These are phyloP conservation scores for Sebastes jordani DNA, from an alignment of 2,797 vertebrate genomes.

Conservation along the genomic window DNA sequence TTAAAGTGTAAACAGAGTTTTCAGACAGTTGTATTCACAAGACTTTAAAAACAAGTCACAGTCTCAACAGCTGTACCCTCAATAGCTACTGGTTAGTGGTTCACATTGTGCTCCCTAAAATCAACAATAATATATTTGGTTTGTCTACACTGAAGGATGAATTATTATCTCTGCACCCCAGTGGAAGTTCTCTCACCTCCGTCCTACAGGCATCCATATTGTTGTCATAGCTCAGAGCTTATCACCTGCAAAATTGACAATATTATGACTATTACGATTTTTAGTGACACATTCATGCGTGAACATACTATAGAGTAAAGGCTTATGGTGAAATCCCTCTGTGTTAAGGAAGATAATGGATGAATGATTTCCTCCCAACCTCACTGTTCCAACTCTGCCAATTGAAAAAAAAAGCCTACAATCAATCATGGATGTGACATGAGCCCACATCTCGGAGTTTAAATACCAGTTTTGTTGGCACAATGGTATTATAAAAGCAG, in stretches of 20 bases:
- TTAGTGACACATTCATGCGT: not conserved
- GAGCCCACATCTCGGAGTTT: not conserved
- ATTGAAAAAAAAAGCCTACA: not conserved
- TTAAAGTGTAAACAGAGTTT: not conserved
- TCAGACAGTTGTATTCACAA: not conserved
- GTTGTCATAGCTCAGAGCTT: not conserved
- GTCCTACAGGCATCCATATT: not conserved
- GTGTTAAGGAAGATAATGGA: not conserved
- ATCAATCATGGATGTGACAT: not conserved
- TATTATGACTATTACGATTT: not conserved
- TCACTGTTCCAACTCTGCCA: not conserved
- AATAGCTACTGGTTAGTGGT: not conserved
- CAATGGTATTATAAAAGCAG: not conserved
- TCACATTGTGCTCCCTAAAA: not conserved
- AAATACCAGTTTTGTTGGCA: not conserved
- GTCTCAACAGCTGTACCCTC: not conserved
- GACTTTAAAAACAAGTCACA: not conserved
- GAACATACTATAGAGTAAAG: not conserved
- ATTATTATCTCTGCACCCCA: not conserved
- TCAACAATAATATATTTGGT: slow-evolving; percentile 2
- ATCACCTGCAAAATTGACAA: not conserved
- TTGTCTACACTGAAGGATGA: not conserved
- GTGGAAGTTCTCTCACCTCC: not conserved
- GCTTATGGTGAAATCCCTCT: not conserved
- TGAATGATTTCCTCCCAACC: not conserved